Percentiles rank a stretch among this genome's conserved stretches.
Evolutionary conservation across 2,888 invertebrate species (phyloP).

Genomic region (Ecliptopera silaceata): DNA sequence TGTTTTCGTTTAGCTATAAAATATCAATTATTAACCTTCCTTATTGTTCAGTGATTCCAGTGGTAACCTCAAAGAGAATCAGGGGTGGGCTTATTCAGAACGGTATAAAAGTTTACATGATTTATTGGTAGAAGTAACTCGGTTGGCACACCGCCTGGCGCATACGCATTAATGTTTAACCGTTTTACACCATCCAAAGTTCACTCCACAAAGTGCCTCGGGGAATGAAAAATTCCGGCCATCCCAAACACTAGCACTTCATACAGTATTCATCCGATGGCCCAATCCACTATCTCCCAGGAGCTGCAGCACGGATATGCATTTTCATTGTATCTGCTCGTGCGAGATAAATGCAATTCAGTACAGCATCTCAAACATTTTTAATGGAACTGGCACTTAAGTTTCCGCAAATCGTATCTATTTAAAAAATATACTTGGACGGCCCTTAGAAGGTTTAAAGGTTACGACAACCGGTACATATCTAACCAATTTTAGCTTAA

Average conservation of each 20-base stretch:
- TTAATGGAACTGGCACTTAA: too few relatives aligned
- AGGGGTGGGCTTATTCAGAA: neutral
- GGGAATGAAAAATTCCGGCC: slow-evolving; percentile 44
- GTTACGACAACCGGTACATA: too few relatives aligned
- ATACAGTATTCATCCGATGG: slow-evolving; percentile 50
- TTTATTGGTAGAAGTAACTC: slow-evolving; percentile 16
- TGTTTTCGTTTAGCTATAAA: too few relatives aligned
- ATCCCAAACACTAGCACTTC: slow-evolving; percentile 39
- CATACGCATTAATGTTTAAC: slow-evolving; percentile 35
- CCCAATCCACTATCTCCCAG: slow-evolving; percentile 46
- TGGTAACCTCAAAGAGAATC: neutral
- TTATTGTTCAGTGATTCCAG: neutral
- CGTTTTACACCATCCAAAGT: slow-evolving; percentile 30
- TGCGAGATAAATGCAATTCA: slow-evolving; percentile 11
- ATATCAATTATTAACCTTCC: too few relatives aligned
- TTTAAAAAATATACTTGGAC: too few relatives aligned
- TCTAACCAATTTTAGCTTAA: neutral
- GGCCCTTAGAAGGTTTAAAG: too few relatives aligned
- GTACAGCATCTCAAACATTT: neutral
- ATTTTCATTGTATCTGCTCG: slow-evolving; percentile 34
- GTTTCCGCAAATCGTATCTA: too few relatives aligned
- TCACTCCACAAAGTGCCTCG: slow-evolving; percentile 28
- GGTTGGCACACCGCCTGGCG: slow-evolving; percentile 18
- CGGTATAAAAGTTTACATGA: slow-evolving; percentile 19
- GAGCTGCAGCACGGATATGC: slow-evolving; percentile 40